These are phyloP conservation scores for Drosophila neoperkinsi DNA, from an alignment of 2,888 invertebrate species.

Conservation along the genomic window DNA sequence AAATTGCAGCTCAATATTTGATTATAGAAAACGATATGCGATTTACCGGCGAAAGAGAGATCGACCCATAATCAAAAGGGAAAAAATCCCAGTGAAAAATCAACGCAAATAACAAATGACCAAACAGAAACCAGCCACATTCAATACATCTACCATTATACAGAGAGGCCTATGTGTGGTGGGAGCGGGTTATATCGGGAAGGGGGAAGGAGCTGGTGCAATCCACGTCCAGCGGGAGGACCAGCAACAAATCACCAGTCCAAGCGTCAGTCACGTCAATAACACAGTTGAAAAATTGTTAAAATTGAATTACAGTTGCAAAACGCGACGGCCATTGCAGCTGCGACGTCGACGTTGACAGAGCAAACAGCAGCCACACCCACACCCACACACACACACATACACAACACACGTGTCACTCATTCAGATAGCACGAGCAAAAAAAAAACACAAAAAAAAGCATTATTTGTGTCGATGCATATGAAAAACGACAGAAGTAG, in stretches of 20 bases:
- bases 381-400: constrained; percentile 7
- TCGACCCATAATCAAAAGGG: constrained; percentile 28
- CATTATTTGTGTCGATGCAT: constrained; percentile 56
- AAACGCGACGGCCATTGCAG: constrained; percentile 71
- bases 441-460: constrained; percentile 8
- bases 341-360: constrained; percentile 45
- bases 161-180: constrained; percentile 22
- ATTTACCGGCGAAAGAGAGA: constrained; percentile 22
- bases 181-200: not conserved
- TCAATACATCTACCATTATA: constrained; percentile 14
- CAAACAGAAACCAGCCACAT: constrained; percentile 45
- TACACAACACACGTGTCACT: constrained; percentile 37
- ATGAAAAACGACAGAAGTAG: constrained; percentile 63
- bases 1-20: constrained; percentile 75
- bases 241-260: constrained; percentile 80
- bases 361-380: constrained; percentile 58
- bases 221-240: constrained; percentile 1
- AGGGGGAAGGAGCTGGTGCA: not conserved
- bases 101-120: constrained; percentile 77
- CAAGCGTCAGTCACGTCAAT: constrained; percentile 82
- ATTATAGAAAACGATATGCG: constrained; percentile 67
- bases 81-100: constrained; percentile 39
- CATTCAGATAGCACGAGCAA: constrained; percentile 23
- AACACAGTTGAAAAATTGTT: constrained; percentile 84
- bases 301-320: constrained; percentile 83